Evolutionary conservation across 2,888 invertebrate species (phyloP).

Genomic region (Cataglyphis albicans): DNA sequence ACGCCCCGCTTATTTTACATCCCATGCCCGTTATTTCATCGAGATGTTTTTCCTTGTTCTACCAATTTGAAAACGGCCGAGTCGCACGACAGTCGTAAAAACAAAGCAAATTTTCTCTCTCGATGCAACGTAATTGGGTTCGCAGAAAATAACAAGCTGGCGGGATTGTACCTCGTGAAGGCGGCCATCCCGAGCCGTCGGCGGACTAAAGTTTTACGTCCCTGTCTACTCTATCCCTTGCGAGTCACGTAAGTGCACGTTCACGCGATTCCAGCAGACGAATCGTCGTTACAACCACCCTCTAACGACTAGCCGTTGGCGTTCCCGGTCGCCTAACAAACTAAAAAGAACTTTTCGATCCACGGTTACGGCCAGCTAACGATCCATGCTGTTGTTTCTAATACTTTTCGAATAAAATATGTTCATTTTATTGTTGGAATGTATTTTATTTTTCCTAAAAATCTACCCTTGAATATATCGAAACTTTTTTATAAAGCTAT

Average conservation of each 20-base stretch:
- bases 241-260: constrained; percentile 58
- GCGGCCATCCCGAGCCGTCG: background rate
- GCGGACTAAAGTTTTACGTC: constrained; percentile 34
- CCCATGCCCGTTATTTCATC: background rate
- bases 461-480: background rate
- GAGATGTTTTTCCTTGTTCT: constrained; percentile 11
- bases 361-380: constrained; percentile 33
- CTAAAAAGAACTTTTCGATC: constrained; percentile 35
- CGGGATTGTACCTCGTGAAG: constrained; percentile 17
- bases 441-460: background rate
- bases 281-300: constrained; percentile 25
- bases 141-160: constrained; percentile 12
- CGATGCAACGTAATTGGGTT: constrained; percentile 41
- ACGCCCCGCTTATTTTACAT: background rate
- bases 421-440: background rate
- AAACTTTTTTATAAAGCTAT: background rate
- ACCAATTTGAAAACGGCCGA: constrained; percentile 15
- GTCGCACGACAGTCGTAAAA: background rate
- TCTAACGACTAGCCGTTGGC: background rate
- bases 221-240: constrained; percentile 30
- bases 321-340: background rate
- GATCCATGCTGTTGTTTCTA: constrained; percentile 3
- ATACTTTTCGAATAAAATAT: constrained; percentile 3
- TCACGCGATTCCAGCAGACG: constrained; percentile 41
- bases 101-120: constrained; percentile 26